Base-by-base conservation (phyloP, 2,888 invertebrate species). In the Drosophila kokeensis region DNA sequence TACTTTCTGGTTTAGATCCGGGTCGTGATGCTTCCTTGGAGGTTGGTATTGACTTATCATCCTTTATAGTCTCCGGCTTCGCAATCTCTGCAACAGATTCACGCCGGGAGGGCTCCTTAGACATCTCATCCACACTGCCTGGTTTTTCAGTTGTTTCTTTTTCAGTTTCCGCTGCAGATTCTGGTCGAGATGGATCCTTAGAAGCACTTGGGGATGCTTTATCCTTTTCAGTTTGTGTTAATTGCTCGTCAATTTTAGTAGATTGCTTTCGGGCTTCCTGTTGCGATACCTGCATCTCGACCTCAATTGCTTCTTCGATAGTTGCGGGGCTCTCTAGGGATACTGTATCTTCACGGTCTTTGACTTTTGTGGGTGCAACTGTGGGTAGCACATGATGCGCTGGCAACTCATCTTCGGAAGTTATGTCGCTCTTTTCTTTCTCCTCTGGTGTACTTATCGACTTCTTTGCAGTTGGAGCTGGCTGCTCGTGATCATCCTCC, bases 321-420 rank as follows among this genome's bases (percentile, higher is more conserved):
- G 93, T 93, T 0, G 90, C 92, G 0, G 92, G 93, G 38, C 93
- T 93, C 42, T 92, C 93, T 3, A 92, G 63, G 5, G 93, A 93
- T 7, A 82, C 73, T 1, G 92, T 91, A 11, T 93, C 92, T 52
- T 92, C 91, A 1, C 82, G 87, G 1, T 92, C 91, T 59, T 89
- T 92, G 0, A 81, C 36, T 53, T 87, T 88, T 11, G 83, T 83
- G 0, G 82, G 66, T 2, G 72, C 59, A 27, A 75, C 73, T 18
- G 70, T 53, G 32, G 80, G 70, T 4, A 73, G 79, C 8, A 72
- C 79, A 38, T 82, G 62, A 57, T 91, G 90, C 4, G 76, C 89
- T 0, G 93, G 93, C 50, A 93, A 74, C 57, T 93, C 87, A 59
- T 93, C 90, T 69, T 94, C 90, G 83, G 94, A 94, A 77, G 93